These are phyloP conservation scores for Rhabdomys dilectus DNA, from an alignment of 2,113 vertebrate species.

Conservation along the genomic window DNA sequence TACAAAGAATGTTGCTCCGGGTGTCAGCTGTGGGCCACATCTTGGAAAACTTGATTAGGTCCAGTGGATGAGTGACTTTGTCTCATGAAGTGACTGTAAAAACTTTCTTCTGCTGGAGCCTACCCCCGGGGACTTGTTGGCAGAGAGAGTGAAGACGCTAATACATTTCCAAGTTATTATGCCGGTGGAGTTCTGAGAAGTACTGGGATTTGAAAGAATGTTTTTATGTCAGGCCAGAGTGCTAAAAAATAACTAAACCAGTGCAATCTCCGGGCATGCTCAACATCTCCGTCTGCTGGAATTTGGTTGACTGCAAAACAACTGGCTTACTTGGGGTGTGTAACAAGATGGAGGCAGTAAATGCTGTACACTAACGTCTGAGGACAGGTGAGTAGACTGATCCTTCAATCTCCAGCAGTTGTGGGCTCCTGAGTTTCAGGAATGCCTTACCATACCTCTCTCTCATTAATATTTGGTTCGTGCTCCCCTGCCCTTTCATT, in stretches of 20 bases:
- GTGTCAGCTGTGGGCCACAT: constrained; percentile 52
- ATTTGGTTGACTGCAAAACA: constrained; percentile 41
- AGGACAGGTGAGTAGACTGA: not conserved
- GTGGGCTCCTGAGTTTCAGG: not conserved
- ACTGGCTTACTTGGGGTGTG: constrained; percentile 54
- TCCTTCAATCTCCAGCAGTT: not conserved
- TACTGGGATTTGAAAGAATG: constrained; percentile 80
- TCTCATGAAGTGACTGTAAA: constrained; percentile 82
- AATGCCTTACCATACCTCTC: not conserved
- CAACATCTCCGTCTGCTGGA: constrained; percentile 47
- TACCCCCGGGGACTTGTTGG: constrained; percentile 84
- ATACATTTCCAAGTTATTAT: constrained; percentile 86
- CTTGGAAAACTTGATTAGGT: constrained; percentile 82
- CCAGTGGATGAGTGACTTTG: constrained; percentile 80
- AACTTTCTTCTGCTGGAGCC: constrained; percentile 82
- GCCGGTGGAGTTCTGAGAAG: constrained; percentile 83
- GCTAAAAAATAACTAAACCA: constrained; percentile 70
- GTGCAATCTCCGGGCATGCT: constrained; percentile 63
- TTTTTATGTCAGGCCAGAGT: constrained; percentile 81
- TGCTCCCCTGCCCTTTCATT: not conserved
- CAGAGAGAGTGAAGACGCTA: constrained; percentile 80
- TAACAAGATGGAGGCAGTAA: constrained; percentile 43
- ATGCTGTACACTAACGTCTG: not conserved
- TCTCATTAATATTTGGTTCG: not conserved
- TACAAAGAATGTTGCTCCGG: not conserved